These are phyloP conservation scores for Amblyopsis hoosieri DNA, from an alignment of 2,797 vertebrate species.

Conservation along the genomic window DNA sequence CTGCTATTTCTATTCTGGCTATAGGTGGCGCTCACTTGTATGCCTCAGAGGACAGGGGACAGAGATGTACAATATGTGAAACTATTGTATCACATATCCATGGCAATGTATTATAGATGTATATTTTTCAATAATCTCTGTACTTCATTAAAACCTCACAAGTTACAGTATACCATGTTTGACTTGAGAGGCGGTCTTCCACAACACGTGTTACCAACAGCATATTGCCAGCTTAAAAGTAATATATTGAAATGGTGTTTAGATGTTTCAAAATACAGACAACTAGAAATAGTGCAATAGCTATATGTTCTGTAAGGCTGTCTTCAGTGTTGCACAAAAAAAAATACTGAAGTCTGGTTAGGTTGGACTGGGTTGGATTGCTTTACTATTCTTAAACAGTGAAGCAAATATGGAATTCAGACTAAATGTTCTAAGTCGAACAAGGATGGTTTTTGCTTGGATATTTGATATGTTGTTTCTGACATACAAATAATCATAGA, in stretches of 20 bases:
- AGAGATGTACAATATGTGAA: conserved; percentile 11
- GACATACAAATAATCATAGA: conserved; percentile 53
- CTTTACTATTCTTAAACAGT: conserved; percentile 6
- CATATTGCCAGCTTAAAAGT: conserved; percentile 5
- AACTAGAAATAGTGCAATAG: neutral
- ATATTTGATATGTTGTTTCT: conserved; percentile 48
- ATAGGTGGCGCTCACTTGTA: conserved; percentile 19
- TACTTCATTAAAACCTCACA: conserved; percentile 54
- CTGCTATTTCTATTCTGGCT: conserved; percentile 39
- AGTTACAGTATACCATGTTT: conserved; percentile 32
- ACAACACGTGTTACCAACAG: conserved; percentile 4
- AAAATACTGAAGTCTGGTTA: conserved; percentile 40
- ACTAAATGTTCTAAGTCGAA: conserved; percentile 18
- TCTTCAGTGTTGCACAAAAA: conserved; percentile 35
- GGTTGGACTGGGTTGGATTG: conserved; percentile 3
- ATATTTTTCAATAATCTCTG: conserved; percentile 57
- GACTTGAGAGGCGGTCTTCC: conserved; percentile 21
- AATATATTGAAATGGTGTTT: conserved; percentile 7
- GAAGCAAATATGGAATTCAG: conserved; percentile 7
- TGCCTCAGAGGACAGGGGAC: conserved; percentile 32
- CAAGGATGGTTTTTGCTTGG: conserved; percentile 13
- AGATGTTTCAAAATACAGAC: conserved; percentile 7
- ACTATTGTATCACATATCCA: conserved; percentile 16
- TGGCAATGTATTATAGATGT: conserved; percentile 54
- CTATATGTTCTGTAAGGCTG: conserved; percentile 4